These are phyloP conservation scores for Elanoides forficatus DNA, from an alignment of 2,113 vertebrate species.

Conservation along the genomic window DNA sequence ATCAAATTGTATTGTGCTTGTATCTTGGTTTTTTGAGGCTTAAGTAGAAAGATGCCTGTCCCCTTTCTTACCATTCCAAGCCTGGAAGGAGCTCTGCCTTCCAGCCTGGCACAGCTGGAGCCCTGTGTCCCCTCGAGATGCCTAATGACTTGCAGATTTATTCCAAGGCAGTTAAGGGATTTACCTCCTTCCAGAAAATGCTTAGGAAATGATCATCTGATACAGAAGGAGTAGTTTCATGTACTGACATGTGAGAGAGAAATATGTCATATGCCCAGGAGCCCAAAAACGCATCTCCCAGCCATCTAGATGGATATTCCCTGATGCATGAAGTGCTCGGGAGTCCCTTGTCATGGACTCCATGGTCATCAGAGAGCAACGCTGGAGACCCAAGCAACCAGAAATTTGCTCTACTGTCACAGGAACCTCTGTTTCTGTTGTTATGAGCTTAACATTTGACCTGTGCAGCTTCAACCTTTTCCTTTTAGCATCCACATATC, in stretches of 20 bases:
- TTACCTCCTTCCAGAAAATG: constrained; percentile 18
- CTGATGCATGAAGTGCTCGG: not conserved
- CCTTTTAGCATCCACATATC: not conserved
- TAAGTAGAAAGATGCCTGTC: not conserved
- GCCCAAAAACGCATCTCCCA: not conserved
- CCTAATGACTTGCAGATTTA: constrained; percentile 24
- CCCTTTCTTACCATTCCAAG: constrained; percentile 9
- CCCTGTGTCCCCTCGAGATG: not conserved
- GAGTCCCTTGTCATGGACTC: not conserved
- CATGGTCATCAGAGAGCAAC: not conserved
- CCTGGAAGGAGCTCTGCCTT: not conserved
- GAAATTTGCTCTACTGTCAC: not conserved
- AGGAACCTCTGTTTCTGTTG: not conserved
- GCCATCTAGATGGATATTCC: not conserved
- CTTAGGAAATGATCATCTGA: not conserved
- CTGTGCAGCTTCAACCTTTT: not conserved
- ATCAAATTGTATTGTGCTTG: not conserved
- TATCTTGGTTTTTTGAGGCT: not conserved
- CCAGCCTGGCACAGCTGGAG: constrained; percentile 26
- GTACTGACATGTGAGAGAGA: not conserved
- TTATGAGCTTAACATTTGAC: not conserved
- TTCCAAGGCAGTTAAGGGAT: constrained; percentile 4
- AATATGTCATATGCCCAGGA: not conserved
- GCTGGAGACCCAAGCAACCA: not conserved
- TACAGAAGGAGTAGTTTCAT: not conserved